Evolutionary conservation across 37 sponge, comb jelly and placozoan genomes (phyloP).

Genomic region (Hexactinellida sp.): DNA sequence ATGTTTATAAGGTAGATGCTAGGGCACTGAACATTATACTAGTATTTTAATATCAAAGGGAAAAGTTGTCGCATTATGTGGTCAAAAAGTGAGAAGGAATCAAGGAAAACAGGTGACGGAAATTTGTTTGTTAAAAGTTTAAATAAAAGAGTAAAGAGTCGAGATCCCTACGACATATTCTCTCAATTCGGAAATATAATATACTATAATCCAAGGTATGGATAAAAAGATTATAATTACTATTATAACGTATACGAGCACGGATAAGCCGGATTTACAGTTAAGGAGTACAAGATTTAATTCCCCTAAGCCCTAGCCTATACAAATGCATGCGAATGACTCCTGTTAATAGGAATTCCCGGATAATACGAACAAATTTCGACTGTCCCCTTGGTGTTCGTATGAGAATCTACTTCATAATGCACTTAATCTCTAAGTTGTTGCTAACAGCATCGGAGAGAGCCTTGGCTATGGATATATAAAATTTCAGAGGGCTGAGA

Average conservation of each 20-base stretch:
- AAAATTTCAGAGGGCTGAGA: neutral
- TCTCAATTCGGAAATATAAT: neutral
- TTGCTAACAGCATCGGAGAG: neutral
- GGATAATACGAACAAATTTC: no score
- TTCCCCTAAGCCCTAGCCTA: no score
- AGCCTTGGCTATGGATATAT: neutral
- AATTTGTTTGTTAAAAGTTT: neutral
- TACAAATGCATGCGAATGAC: no score
- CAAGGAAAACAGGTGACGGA: neutral
- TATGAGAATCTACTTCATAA: neutral
- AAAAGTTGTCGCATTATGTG: neutral
- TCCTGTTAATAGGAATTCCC: no score
- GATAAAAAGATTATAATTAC: neutral
- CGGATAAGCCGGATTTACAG: no score
- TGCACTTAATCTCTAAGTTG: neutral
- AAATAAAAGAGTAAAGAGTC: neutral
- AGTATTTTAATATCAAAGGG: neutral
- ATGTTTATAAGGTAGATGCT: no score
- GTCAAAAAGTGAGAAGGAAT: neutral
- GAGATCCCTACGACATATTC: neutral
- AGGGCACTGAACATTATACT: no score
- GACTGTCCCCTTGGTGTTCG: neutral
- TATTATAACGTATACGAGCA: no score
- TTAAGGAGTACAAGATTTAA: no score
- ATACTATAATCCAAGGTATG: neutral